Evolutionary conservation across 2,113 vertebrate genomes (phyloP).

Genomic region (Crotalus horridus): DNA sequence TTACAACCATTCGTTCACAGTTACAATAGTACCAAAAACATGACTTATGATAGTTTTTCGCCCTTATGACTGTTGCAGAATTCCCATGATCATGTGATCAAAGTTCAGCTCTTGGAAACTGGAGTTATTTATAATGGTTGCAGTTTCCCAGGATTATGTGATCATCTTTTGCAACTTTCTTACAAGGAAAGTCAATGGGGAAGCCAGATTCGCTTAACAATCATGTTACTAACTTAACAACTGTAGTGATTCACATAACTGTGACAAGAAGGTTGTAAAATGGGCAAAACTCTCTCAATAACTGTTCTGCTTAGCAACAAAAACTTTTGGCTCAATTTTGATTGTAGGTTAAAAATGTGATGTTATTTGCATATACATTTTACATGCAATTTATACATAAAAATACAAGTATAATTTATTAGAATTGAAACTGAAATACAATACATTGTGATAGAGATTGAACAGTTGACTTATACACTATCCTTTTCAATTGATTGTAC

Average conservation of each 20-base stretch:
- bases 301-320: background rate
- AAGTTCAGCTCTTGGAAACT: background rate
- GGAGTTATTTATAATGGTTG: background rate
- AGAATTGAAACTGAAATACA: background rate
- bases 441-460: background rate
- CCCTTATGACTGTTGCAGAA: background rate
- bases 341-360: background rate
- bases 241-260: background rate
- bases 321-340: background rate
- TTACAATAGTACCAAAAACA: background rate
- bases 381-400: background rate
- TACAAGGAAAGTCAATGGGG: background rate
- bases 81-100: background rate
- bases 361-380: background rate
- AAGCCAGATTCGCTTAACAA: background rate
- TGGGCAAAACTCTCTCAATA: background rate
- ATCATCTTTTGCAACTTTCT: background rate
- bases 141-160: background rate
- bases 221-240: background rate
- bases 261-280: background rate
- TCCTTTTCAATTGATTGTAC: background rate
- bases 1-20: background rate
- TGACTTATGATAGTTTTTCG: background rate
- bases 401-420: background rate
- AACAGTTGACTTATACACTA: background rate